Evolutionary conservation across 2,888 invertebrate species (phyloP).

Genomic region (Xanthorhoe designata): DNA sequence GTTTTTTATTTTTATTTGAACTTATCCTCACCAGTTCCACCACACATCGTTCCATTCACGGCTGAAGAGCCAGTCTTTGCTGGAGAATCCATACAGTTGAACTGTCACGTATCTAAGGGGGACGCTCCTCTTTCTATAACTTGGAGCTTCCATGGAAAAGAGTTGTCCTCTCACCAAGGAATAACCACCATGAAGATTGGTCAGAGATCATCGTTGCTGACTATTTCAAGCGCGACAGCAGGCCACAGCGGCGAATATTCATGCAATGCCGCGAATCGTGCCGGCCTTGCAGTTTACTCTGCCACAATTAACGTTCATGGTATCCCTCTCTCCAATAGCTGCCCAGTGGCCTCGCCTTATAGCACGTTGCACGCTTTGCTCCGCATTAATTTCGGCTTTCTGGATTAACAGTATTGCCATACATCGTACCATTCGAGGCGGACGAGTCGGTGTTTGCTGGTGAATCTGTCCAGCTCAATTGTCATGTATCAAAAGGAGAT

Average conservation of each 20-base stretch:
- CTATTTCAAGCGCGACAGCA: conserved; percentile 87
- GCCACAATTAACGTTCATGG: conserved; percentile 89
- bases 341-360: conserved; percentile 63
- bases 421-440: conserved; percentile 88
- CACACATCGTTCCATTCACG: conserved; percentile 87
- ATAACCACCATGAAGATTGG: conserved; percentile 86
- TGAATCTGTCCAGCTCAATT: conserved; percentile 88
- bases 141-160: conserved; percentile 90
- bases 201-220: conserved; percentile 87
- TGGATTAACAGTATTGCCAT: conserved; percentile 87
- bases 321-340: conserved; percentile 72
- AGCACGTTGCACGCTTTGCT: conserved; percentile 83
- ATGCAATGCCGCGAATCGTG: conserved; percentile 88
- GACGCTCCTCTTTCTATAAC: conserved; percentile 90
- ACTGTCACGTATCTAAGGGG: conserved; percentile 88
- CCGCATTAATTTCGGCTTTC: conserved; percentile 75
- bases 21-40: conserved; percentile 81
- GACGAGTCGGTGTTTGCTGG: conserved; percentile 89
- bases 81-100: conserved; percentile 87
- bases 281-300: conserved; percentile 87
- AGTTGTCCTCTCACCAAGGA: conserved; percentile 82
- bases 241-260: conserved; percentile 90
- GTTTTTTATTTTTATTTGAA: conserved; percentile 54
- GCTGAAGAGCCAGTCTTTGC: conserved; percentile 87
- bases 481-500: conserved; percentile 91